A percentile compares a stretch with the other conserved stretches of the same genome.
phyloP scores from a whole-genome alignment of 2,888 invertebrate genomes.

The Habroteleia sp. region DNA sequence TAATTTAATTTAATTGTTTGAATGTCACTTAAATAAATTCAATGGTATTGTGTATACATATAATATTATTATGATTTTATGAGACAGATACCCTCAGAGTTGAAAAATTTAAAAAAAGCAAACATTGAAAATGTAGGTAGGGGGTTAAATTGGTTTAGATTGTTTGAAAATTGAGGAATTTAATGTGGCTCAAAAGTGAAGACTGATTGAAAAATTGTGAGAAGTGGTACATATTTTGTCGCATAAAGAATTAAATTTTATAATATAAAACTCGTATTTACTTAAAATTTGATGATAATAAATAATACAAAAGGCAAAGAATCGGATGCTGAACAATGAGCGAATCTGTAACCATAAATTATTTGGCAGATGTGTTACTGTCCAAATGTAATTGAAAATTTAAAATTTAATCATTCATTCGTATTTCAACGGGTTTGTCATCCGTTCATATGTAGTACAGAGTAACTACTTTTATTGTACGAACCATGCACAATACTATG shows the following conservation, averaged over 20 bases:
- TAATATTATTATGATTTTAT: too few relatives aligned
- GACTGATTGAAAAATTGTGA: too few relatives aligned
- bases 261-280: slow-evolving; percentile 50
- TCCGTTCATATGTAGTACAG: slow-evolving; percentile 33
- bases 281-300: slow-evolving; percentile 39
- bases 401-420: slow-evolving; percentile 55
- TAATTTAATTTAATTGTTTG: too few relatives aligned
- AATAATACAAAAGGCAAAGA: slow-evolving; percentile 45
- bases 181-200: too few relatives aligned
- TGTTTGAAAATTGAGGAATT: too few relatives aligned
- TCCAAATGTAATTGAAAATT: slow-evolving; percentile 55
- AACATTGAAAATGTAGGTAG: too few relatives aligned
- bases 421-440: slow-evolving; percentile 45
- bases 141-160: too few relatives aligned
- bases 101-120: too few relatives aligned
- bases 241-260: slow-evolving; percentile 46
- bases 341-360: slow-evolving; percentile 51
- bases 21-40: too few relatives aligned
- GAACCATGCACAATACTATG: slow-evolving; percentile 30
- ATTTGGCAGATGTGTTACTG: slow-evolving; percentile 39
- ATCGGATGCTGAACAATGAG: slow-evolving; percentile 51
- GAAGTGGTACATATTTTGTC: too few relatives aligned
- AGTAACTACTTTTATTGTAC: slow-evolving; percentile 45
- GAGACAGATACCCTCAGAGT: too few relatives aligned
- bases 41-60: too few relatives aligned